These are phyloP conservation scores for Ceratosolen solmsi DNA, from an alignment of 1,140 invertebrate species.

Conservation along the genomic window DNA sequence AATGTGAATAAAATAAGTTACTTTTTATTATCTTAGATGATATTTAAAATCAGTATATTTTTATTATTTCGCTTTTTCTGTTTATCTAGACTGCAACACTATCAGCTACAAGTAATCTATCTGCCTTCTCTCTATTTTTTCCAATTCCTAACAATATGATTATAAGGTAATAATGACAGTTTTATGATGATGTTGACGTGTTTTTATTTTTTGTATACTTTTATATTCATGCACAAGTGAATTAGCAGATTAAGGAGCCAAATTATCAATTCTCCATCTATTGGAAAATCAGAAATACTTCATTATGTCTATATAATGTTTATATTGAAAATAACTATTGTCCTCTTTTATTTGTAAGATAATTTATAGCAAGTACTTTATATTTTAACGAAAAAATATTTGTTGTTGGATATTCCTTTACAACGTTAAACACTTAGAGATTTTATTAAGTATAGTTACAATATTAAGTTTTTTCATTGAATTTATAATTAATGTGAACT, in stretches of 20 bases:
- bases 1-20: background rate
- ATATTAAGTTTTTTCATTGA: background rate
- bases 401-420: too few species aligned
- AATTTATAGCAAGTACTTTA: too few species aligned
- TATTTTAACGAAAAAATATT: too few species aligned
- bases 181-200: background rate
- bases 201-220: background rate
- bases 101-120: background rate
- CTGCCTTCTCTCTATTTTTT: background rate
- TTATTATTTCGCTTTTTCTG: background rate
- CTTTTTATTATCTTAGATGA: background rate
- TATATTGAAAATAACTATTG: too few species aligned
- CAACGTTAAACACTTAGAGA: too few species aligned
- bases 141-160: background rate
- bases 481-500: background rate
- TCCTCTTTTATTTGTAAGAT: too few species aligned
- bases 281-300: too few species aligned
- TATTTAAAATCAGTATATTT: slow-evolving; percentile 14
- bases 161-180: background rate
- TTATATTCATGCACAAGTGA: background rate
- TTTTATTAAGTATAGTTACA: too few species aligned
- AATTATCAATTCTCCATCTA: too few species aligned
- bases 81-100: background rate
- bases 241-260: too few species aligned
- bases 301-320: too few species aligned